Conservation (phyloP, 2,888 invertebrate species). For the Tryphoninae sp. region DNA sequence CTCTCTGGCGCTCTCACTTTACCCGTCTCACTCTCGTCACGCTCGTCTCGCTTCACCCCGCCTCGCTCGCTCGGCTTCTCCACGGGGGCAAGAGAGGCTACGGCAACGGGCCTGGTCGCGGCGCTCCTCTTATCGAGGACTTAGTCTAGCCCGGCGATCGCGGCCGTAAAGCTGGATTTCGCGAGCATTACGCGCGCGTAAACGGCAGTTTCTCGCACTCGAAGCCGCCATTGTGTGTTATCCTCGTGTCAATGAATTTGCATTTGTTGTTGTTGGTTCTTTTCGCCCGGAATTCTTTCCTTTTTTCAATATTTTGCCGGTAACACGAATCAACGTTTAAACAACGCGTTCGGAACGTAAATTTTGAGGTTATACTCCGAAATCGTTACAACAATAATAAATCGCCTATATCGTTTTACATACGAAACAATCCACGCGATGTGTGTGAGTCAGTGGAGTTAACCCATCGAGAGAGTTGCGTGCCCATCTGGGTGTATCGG, state of each 20-base stretch:
- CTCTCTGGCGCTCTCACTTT: constrained; percentile 30
- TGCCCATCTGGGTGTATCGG: not conserved
- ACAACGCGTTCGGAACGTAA: not conserved
- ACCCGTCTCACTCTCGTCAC: constrained; percentile 54
- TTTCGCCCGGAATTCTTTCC: not conserved
- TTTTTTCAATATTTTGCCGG: not conserved
- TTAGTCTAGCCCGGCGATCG: constrained; percentile 68
- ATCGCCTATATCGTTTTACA: not conserved
- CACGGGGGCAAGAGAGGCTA: constrained; percentile 60
- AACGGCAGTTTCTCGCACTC: not conserved
- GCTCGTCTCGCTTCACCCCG: constrained; percentile 55
- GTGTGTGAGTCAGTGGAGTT: not conserved
- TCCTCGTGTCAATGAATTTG: constrained; percentile 29
- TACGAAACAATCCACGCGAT: not conserved
- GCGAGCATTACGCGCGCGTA: constrained; percentile 50
- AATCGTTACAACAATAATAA: not conserved
- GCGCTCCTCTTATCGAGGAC: constrained; percentile 66
- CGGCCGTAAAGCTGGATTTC: constrained; percentile 64
- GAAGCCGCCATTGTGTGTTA: not conserved
- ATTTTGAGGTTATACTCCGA: constrained; percentile 39
- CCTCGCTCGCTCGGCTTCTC: constrained; percentile 51
- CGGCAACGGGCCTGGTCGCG: constrained; percentile 49
- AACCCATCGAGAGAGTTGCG: not conserved
- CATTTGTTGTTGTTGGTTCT: constrained; percentile 1
- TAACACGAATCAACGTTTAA: not conserved